Base-by-base conservation (phyloP, 2,797 vertebrate genomes). In the Eulemur albifrons region DNA sequence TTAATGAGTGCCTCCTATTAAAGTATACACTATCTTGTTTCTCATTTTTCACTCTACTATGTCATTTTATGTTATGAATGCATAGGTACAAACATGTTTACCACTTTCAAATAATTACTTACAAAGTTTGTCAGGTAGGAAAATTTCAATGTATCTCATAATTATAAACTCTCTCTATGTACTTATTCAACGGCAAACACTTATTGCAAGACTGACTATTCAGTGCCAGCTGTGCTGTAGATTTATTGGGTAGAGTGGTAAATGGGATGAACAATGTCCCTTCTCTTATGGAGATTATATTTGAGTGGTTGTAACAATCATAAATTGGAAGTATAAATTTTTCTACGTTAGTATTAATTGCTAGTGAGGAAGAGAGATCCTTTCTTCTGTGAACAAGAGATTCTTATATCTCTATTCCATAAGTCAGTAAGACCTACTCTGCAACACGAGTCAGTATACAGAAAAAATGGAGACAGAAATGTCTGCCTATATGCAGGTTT, bases 91-190 rank as follows among this genome's bases (percentile, higher is more conserved):
- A 52, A 83, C 11, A 70, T n/a, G 5, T 73, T 77, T 77, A 67
- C 13, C 57, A 63, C 4, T 92, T 88, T 70, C n/a, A 82, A 92
- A 75, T 6, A 90, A 54, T 77, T 79, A 59, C 86, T 83, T 85
- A 50, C 40, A 65, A 57, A 93, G 23, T 70, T 76, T 90, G 80
- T 12, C 8, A 21, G 43, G 17, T 43, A 57, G 52, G 35, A 25
- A 59, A 83, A 23, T 93, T 13, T 69, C 32, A 73, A 10, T 23
- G 0, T 54, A 43, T 72, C 59, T 93, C 52, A 57, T 92, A 93
- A 86, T 57, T 79, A 52, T 79, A 67, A 69, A 76, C 27, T 81
- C 18, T 52, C 14, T 43, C 20, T 13, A 30, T 73, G 35, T 0
- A 15, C 10, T 93, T 84, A 63, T 18, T 88, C 11, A 91, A 52